Base-by-base conservation (phyloP, 2,113 vertebrate genomes). In the Lanius collurio region DNA sequence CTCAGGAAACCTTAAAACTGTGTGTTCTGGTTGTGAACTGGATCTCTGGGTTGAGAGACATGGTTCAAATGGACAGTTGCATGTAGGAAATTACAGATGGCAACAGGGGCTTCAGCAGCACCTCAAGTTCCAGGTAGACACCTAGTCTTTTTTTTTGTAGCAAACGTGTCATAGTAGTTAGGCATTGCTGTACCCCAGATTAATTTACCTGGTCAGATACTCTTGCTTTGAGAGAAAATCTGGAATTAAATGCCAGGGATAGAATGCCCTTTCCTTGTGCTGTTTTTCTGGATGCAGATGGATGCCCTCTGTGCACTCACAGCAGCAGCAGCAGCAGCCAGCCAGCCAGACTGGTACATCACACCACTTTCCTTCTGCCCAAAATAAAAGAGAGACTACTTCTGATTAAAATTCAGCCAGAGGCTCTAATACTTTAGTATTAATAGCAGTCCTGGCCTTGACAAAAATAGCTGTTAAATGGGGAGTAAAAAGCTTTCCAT, bases 391-490 rank as follows among this genome's bases (percentile, higher is more conserved):
- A 70, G 74, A 74, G 33, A 46, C 47, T 69, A 63, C 47, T 71
- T 80, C 84, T 95, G 73, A 94, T 91, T 93, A 93, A 94, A 96
- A 97, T 91, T 60, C 86, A 95, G 50, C 84, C 76, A 82, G n/a
- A 53, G 49, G 79, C 71, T 93, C 69, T 76, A 87, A 75, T 91
- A 53, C 50, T 71, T 24, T 71, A 52, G 67, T 84, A 95, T 95
- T 95, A 95, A 96, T 93, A 91, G 79, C 0, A 1, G 47, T 89
- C 56, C 44, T 86, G 83, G 84, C 93, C 92, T 95, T 92, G 91
- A 89, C 78, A 93, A 94, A 91, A 97, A 95, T 93, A 95, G 89
- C 89, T 93, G 91, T 94, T 97, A 96, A 97, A 97, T 95, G 91
- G 42, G 89, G 73, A 96, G 73, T 96, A 95, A 96, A 97, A 96